Conservation (phyloP, 2,113 vertebrate genomes). For the Conger conger region DNA sequence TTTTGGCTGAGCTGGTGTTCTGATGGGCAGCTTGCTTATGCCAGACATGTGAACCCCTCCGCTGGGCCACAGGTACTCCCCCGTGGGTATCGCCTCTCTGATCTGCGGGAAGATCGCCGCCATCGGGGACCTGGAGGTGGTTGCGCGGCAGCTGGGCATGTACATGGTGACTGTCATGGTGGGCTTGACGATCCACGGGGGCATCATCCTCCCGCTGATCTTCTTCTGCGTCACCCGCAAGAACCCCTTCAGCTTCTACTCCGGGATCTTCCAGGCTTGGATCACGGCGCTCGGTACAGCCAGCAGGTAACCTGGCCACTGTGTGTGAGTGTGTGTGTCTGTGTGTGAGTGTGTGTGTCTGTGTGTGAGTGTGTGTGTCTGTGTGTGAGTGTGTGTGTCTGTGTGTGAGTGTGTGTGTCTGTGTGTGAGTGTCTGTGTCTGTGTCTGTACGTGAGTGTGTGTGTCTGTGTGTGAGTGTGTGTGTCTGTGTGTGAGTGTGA, state of each 20-base stretch:
- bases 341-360: neutral
- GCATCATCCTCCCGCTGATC: constrained; percentile 73
- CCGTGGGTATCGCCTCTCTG: constrained; percentile 76
- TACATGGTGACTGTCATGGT: constrained; percentile 83
- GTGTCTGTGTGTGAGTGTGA: neutral
- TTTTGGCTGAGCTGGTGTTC: neutral
- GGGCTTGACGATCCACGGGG: constrained; percentile 78
- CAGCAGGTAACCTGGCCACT: constrained; percentile 65
- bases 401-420: neutral
- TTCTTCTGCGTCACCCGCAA: constrained; percentile 74
- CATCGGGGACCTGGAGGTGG: constrained; percentile 75
- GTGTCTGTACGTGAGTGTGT: neutral
- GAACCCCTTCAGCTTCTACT: constrained; percentile 74
- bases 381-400: neutral
- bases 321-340: neutral
- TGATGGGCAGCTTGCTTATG: neutral
- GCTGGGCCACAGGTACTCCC: constrained; percentile 70
- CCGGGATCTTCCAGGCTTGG: constrained; percentile 82
- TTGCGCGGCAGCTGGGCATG: constrained; percentile 78
- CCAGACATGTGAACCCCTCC: neutral
- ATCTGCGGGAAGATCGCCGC: constrained; percentile 80
- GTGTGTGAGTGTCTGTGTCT: neutral
- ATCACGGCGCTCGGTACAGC: constrained; percentile 81
- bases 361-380: neutral
- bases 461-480: no score